Conservation (phyloP, 2,797 vertebrate species). For the Gymnoscopelus microlampas region DNA sequence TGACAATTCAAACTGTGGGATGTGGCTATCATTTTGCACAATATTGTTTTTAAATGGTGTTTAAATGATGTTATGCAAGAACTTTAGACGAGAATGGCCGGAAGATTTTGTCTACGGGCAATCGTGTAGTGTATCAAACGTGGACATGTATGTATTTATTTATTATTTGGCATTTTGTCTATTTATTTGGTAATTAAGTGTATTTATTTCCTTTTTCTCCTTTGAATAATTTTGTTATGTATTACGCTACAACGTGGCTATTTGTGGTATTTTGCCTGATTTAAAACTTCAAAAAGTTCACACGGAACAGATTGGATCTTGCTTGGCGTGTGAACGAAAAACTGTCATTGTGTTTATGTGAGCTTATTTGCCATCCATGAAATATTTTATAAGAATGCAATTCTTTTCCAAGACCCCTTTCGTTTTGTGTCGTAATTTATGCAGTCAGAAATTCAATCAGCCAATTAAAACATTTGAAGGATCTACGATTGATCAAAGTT, state of each 20-base stretch:
- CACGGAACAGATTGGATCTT: constrained; percentile 53
- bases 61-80: constrained; percentile 83
- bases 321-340: constrained; percentile 43
- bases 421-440: constrained; percentile 65
- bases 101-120: constrained; percentile 76
- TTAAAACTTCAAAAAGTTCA: constrained; percentile 53
- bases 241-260: constrained; percentile 58
- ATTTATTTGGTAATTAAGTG: constrained; percentile 61
- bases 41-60: constrained; percentile 76
- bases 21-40: constrained; percentile 86
- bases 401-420: constrained; percentile 60
- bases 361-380: constrained; percentile 71
- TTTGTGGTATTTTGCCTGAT: constrained; percentile 61
- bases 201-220: constrained; percentile 59
- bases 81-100: constrained; percentile 62
- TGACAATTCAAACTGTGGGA: constrained; percentile 73
- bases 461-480: constrained; percentile 69
- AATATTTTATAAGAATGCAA: constrained; percentile 75
- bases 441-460: constrained; percentile 29
- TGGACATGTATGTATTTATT: constrained; percentile 74
- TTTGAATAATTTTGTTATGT: constrained; percentile 62
- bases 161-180: constrained; percentile 65
- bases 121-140: constrained; percentile 75
- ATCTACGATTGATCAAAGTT: constrained; percentile 74
- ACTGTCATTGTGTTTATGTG: constrained; percentile 69